phyloP scores from a whole-genome alignment of 1,140 invertebrate genomes.

The Brachionus angularis region DNA sequence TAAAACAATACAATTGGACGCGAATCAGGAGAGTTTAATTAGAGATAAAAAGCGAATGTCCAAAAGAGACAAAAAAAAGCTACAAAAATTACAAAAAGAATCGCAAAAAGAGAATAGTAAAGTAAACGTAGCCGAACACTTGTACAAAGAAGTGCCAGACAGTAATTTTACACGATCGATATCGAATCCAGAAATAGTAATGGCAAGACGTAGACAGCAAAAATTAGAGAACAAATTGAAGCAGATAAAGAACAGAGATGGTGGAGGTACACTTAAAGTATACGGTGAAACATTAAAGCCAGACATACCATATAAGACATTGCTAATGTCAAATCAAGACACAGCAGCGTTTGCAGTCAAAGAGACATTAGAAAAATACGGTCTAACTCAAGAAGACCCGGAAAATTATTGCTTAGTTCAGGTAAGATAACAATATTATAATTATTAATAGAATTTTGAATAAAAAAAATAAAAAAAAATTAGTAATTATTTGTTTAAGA shows the following conservation, averaged over 20 bases:
- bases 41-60: conserved; percentile 78
- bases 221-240: conserved; percentile 93
- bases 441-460: background rate
- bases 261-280: conserved; percentile 89
- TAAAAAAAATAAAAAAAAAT: background rate
- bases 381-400: conserved; percentile 79
- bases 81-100: conserved; percentile 92
- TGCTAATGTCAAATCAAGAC: conserved; percentile 86
- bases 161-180: conserved; percentile 96
- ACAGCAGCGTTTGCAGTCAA: conserved; percentile 81
- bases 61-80: conserved; percentile 96
- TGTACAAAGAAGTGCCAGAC: conserved; percentile 77
- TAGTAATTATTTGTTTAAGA: background rate
- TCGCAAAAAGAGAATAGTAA: conserved; percentile 82
- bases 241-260: conserved; percentile 81
- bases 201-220: conserved; percentile 90
- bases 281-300: conserved; percentile 92
- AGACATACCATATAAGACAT: conserved; percentile 96
- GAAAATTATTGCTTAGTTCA: conserved; percentile 88
- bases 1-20: conserved; percentile 45
- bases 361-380: conserved; percentile 96
- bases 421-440: conserved; percentile 57
- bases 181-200: conserved; percentile 97
- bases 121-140: conserved; percentile 52
- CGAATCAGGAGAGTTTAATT: conserved; percentile 61